Percentiles rank a stretch among this genome's conserved stretches.
Conservation (phyloP, 2,888 invertebrate species). For the Sinelater perroti region DNA sequence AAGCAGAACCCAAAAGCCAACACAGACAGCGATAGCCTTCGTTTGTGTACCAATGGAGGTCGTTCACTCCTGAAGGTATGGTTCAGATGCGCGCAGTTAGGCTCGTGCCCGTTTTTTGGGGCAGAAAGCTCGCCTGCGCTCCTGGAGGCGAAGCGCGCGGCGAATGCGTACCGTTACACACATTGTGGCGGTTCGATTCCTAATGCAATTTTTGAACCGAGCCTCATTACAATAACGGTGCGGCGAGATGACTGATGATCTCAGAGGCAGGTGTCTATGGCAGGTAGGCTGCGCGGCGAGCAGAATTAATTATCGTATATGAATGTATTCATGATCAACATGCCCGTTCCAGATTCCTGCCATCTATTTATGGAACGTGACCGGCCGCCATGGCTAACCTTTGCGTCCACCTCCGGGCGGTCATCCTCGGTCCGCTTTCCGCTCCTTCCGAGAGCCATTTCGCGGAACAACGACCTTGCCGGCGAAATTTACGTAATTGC, state of each 20-base stretch:
- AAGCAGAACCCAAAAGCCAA: no score
- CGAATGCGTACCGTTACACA: slow-evolving; percentile 1
- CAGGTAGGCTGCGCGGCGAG: neutral
- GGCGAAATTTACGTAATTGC: slow-evolving; percentile 10
- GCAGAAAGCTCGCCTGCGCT: no score
- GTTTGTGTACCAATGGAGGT: no score
- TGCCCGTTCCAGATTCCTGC: neutral
- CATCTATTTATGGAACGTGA: neutral
- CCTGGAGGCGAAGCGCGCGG: neutral
- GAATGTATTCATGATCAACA: neutral
- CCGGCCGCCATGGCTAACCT: no score
- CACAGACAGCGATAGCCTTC: no score
- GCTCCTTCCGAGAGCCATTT: no score
- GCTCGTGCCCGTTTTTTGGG: no score
- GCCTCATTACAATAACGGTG: slow-evolving; percentile 8
- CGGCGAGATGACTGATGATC: slow-evolving; percentile 1
- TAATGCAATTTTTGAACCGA: slow-evolving; percentile 1
- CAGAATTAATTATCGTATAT: neutral
- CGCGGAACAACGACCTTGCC: slow-evolving; percentile 11
- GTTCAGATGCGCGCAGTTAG: no score
- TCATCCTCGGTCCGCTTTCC: no score
- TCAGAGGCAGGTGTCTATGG: slow-evolving; percentile 7
- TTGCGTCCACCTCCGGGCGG: no score
- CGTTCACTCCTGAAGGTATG: no score
- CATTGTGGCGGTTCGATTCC: neutral